Evolutionary conservation across 2,797 vertebrate genomes (phyloP), one percentile per base, ranked within the genome.

Genomic region (Karalla daura): DNA sequence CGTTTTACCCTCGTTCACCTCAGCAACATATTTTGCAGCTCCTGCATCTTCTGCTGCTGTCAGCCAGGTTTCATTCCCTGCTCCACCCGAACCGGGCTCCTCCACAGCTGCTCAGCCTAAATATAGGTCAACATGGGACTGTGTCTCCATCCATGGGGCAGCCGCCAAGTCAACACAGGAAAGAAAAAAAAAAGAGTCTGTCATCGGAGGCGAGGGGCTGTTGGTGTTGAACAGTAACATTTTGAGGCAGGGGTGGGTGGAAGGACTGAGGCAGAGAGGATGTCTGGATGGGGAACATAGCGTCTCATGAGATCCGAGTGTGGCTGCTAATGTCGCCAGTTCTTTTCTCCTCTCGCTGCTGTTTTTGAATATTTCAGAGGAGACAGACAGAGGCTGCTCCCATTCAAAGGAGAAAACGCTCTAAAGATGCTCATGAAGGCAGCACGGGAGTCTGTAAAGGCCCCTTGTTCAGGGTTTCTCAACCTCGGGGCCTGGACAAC

Each of bases 161-260:
- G 40, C 32, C n/a, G 50, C 56, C 51, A 18, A 12, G 59, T 71
- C 74, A 46, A 46, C 60, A 33, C 59, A 13, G 50, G 63, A 50
- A 39, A 61, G 52, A 5, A 18, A 14, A 53, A 50, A 39, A 61
- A 56, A 5, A 18, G 15, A 53, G 49, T 60, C 41, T 68, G 61
- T 73, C 51, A 77, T 77, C 21, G 50, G 61, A 49, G 13, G 49
- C 17, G 66, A 72, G 45, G 63, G 47, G 41, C 24, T 47, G 61
- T 55, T 52, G 0, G 49, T 54, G 66, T 61, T 44, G 2, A 37
- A 20, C 13, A 37, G 47, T 15, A 25, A 14, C 56, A 7, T 50
- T 59, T 49, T 15, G 54, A 70, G 55, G 43, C 70, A 40, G 27
- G 4, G 9, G 27, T 17, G n/a, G 28, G 40, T 23, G 33, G 5